Evolutionary conservation across 2,797 vertebrate genomes (phyloP).

Genomic region (Taeniopygia guttata): DNA sequence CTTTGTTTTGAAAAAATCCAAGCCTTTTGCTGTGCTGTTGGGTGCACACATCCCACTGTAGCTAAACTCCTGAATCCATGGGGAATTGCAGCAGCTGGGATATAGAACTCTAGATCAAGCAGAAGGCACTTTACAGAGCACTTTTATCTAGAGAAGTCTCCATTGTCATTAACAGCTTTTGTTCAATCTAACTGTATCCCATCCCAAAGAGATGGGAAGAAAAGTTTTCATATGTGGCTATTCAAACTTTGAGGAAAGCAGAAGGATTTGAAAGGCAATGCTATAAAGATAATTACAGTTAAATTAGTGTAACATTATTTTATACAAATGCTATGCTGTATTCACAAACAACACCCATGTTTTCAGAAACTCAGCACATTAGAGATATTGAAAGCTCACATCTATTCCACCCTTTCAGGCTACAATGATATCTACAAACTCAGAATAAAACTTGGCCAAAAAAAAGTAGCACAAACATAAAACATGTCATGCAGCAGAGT

Average conservation of each 20-base stretch:
- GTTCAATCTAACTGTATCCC: neutral
- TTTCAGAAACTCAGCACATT: neutral
- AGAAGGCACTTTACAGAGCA: neutral
- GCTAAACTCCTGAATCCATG: neutral
- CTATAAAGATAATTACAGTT: neutral
- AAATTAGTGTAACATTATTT: neutral
- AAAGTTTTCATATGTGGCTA: neutral
- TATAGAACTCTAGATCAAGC: neutral
- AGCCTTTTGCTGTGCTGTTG: neutral
- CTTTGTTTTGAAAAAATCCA: neutral
- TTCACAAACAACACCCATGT: neutral
- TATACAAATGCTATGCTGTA: fast-evolving
- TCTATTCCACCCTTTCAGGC: neutral
- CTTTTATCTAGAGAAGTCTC: neutral
- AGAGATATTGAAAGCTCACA: neutral
- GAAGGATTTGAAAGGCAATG: neutral
- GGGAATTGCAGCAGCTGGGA: neutral
- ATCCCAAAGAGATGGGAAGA: neutral
- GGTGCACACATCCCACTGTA: neutral
- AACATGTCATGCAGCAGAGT: neutral
- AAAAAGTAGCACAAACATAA: neutral
- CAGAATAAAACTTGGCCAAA: neutral
- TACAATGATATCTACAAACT: neutral
- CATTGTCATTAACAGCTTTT: neutral
- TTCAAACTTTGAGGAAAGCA: neutral